Base-by-base conservation (phyloP, 2,113 vertebrate species). In the Carassius auratus region DNA sequence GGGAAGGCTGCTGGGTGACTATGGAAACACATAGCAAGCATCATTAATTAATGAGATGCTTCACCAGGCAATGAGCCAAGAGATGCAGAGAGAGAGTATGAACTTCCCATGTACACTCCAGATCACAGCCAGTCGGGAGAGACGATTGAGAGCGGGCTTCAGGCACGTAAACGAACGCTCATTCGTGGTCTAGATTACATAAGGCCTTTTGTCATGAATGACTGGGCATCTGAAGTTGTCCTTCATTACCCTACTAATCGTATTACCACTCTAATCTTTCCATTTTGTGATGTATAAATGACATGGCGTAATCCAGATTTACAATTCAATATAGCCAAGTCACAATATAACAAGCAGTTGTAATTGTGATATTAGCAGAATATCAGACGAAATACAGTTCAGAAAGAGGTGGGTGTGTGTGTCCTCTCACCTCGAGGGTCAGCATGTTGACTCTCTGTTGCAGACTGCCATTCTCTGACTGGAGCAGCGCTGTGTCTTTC, bases 361-460 rank as follows among this genome's bases (percentile, higher is more conserved):
- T 62, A 38, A 3, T 30, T 30, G 26, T 23, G 33, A 64, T 10
- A 42, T 77, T 36, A 57, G 76, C 76, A 79, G 30, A 77, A 77
- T 5, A 57, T 36, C 30, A 14, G 36, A 79, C 42, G 55, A n/a
- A 79, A 79, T 62, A 15, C 21, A 23, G 6, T 62, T 9, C 36
- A 45, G 21, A 79, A 62, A 23, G 42, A 26, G 9, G n/a, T 38
- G 62, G 64, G 23, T 38, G 62, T 17, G 26, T 87, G 2, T 50
- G 76, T 83, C 74, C 13, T 0, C 95, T 94, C 87, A 98, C 98
- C 97, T 98, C 97, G 0, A 96, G 97, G 89, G 97, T 96, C 90
- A 99, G 96, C 89, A 96, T 96, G 92, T 97, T 97, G 94, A 99
- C 94, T 90, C 93, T 96, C 89, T 97, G 96, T 93, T 98, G 96